Evolutionary conservation across 2,113 vertebrate genomes (phyloP), one percentile per base, ranked within the genome.

Genomic region (Paratilapia polleni): DNA sequence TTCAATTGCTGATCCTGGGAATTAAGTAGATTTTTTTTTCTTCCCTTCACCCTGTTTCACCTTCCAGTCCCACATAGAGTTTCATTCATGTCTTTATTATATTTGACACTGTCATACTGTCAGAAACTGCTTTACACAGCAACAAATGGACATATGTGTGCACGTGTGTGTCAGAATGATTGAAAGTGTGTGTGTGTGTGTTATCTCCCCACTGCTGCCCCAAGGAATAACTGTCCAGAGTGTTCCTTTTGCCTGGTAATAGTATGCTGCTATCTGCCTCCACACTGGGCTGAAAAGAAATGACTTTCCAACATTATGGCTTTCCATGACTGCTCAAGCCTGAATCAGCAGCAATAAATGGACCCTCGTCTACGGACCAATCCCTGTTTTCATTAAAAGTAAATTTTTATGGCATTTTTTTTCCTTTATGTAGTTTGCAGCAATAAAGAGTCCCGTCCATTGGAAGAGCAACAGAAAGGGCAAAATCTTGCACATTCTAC

Each of bases 261-360:
- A 84, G 91, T 88, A 49, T 87, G 83, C 92, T 84, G 91, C 92
- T 93, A 93, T 94, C 94, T 93, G 87, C 63, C 74, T 86, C 77
- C 83, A 78, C n/a, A 43, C 85, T 73, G 87, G 7, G 14, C 84
- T 82, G 66, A 89, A 86, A 89, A 91, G 66, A 92, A 94, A 94
- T 94, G 76, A 93, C 93, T 91, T 94, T 91, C 88, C 89, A 78
- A 89, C 84, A 47, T 84, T 61, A 26, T 61, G n/a, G 56, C 82
- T 86, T 90, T 85, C 92, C 91, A 88, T 88, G 92, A 87, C 93
- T 90, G 88, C 92, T 93, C 90, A 87, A 88, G 90, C 85, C 84
- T 77, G 88, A 93, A 92, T 90, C 83, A 61, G 76, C 74, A 80
- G 87, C 85, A 90, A 78, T 87, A 78, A 90, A 82, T 60, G 61